phyloP scores from a whole-genome alignment of 1,140 invertebrate genomes.

The Reticulitermes speratus region DNA sequence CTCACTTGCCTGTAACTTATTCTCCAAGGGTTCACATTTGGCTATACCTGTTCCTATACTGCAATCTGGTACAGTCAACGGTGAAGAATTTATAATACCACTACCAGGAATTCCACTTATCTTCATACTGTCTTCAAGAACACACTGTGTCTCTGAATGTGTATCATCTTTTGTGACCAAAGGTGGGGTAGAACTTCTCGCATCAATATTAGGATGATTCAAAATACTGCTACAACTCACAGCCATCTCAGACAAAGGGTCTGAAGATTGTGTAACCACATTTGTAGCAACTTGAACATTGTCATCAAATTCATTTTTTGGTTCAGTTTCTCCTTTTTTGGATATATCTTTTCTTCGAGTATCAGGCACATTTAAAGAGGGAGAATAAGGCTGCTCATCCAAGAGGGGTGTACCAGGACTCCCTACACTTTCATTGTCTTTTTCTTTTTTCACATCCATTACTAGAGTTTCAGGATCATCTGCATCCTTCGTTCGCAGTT shows the following conservation, averaged over 20 bases:
- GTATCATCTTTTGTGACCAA: not conserved
- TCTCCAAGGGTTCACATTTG: not conserved
- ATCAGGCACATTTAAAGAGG: not conserved
- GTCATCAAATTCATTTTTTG: conserved; percentile 18
- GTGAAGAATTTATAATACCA: not conserved
- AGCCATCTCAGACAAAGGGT: not conserved
- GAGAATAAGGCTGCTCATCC: conserved; percentile 31
- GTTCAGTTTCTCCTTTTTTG: not conserved
- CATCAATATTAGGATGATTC: not conserved
- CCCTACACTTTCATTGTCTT: not conserved
- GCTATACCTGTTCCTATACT: not conserved
- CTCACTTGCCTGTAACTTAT: not conserved
- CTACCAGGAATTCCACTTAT: not conserved
- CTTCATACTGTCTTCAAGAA: not conserved
- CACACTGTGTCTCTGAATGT: not conserved
- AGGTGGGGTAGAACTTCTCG: conserved; percentile 23
- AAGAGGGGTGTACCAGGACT: conserved; percentile 35
- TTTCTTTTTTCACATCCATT: not conserved
- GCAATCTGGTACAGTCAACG: not conserved
- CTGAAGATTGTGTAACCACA: not conserved
- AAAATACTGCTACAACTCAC: not conserved
- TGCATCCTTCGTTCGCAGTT: not conserved
- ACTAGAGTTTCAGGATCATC: not conserved
- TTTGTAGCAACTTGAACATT: not conserved
- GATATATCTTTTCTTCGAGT: not conserved